Base-by-base conservation (phyloP, 23 tunicate genomes). In the Styela plicata region DNA sequence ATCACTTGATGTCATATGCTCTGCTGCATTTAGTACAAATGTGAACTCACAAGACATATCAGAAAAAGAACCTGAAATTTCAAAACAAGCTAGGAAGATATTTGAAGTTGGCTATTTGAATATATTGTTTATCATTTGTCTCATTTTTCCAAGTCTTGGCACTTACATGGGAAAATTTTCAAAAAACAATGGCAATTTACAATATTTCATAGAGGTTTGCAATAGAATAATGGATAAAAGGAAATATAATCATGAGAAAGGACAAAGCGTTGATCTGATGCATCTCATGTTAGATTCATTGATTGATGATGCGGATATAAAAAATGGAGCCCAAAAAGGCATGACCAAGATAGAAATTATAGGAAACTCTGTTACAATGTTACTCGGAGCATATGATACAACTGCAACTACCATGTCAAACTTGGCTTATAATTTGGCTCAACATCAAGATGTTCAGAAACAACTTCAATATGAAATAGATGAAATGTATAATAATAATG, bases 301-400 rank as follows among this genome's bases (percentile, higher is more conserved):
- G 7, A 17, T 66, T 17, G 7, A 24, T 3, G 17, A 10, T 27
- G 10, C 70, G 10, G 70, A 24, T 24, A 27, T 66, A 24, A 27
- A 24, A 3, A 27, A 24, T 5, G 70, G 18, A 7, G 10, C 18
- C 17, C 10, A 24, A 27, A 66, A 66, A 89, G 94, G 96, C 0
- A 21, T 90, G 83, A 79, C 96, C 0, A 18, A 69, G 1, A 33
- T 32, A 2, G 96, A 90, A 75, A 90, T 90, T 3, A 35, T 81
- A 34, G 83, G 85, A 57, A 90, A 90, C 76, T 25, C 80, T 18
- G 35, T 82, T 34, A 31, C 82, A 22, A 85, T 90, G 89, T 52
- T 90, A 33, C 34, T 85, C 29, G 96, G 89, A 31, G 96, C 89
- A 1, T 90, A 80, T 64, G 96, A 90, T 23, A 90, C 96, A 1